Evolutionary conservation across 2,113 vertebrate genomes (phyloP), one percentile per base, ranked within the genome.

Genomic region (Pogonocichla stellata): DNA sequence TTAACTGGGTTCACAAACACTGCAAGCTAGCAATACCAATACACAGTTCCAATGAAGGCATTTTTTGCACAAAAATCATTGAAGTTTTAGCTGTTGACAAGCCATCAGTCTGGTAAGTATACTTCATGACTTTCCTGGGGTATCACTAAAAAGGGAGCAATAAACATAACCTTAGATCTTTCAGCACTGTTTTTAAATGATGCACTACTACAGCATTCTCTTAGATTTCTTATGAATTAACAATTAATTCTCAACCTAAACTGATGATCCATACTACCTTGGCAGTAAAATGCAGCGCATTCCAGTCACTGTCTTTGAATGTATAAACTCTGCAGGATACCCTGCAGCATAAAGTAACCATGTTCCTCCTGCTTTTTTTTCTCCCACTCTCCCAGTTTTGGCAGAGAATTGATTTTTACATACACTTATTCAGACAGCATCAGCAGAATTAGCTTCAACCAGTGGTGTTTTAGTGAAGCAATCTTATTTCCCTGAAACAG

Each of bases 231-330:
- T 48, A 36, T 24, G 57, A 89, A 90, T 36, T 79, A 51, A 62
- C 48, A 57, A n/a, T 14, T 48, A 50, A 40, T 75, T 81, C 36
- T 67, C 57, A 61, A n/a, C 31, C 7, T 24, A n/a, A 36, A n/a
- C 25, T 86, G 60, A 83, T 9, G 10, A 47, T 62, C 31, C 53
- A 29, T 6, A 31, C 17, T n/a, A 23, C 0, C 0, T 3, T 74
- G 64, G 42, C 42, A 85, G 61, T 69, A 65, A 90, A 86, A 79
- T 45, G 1, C 4, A 48, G 31, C 19, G 22, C 36, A 80, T 43
- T 0, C 0, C 15, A 60, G 24, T 3, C 20, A 8, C 23, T 81
- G 13, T 47, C 61, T 92, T 80, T 62, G 29, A 88, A 53, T 19
- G 22, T 54, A 60, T 19, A 70, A 42, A 56, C 36, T 81, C 36